Evolutionary conservation across 2,888 invertebrate genomes (phyloP), one percentile per base, ranked within the genome.

Genomic region (Acleris literana): DNA sequence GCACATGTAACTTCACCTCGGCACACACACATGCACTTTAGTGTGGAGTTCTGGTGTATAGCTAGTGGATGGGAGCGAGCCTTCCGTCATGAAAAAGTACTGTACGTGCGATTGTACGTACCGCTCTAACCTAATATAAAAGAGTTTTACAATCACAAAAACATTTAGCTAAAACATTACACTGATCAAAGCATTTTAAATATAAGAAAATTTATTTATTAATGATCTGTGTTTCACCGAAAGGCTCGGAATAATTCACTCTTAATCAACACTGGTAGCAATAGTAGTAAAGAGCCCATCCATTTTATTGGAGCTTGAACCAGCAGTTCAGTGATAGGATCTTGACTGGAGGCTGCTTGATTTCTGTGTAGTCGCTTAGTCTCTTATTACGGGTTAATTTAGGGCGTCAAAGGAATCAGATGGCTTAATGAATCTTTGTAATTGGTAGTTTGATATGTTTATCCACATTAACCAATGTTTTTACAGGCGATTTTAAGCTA

Each of bases 191-290:
- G 6, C 7, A 25, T 6, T 25, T 25, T 25, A 25, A 6, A 25
- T 25, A 7, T n/a, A 3, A 20, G 33, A 9, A 3, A 9, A 33
- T 33, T 33, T 33, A 33, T 3, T 67, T 71, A 58, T 60, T 63
- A 61, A 48, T 66, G 56, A 68, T 59, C 56, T 55, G 53, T 58
- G 51, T 53, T 64, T 39, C 29, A 9, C 29, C 7, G 9, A 29
- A 57, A 22, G 57, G 61, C 60, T 63, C 58, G 33, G 53, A 54
- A 54, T 63, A 57, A 56, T 54, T 53, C 55, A 46, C 68, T 72
- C 74, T 72, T 72, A 71, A 68, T 53, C 71, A 71, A 73, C 72
- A 68, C 57, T 54, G 48, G 64, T 43, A 39, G 51, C 22, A 46
- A 44, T 52, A 33, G 9, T 3, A 33, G 3, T 9, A 3, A 33